These are phyloP conservation scores for Heloderma charlesbogerti DNA, from an alignment of 2,113 vertebrate genomes.

Conservation along the genomic window DNA sequence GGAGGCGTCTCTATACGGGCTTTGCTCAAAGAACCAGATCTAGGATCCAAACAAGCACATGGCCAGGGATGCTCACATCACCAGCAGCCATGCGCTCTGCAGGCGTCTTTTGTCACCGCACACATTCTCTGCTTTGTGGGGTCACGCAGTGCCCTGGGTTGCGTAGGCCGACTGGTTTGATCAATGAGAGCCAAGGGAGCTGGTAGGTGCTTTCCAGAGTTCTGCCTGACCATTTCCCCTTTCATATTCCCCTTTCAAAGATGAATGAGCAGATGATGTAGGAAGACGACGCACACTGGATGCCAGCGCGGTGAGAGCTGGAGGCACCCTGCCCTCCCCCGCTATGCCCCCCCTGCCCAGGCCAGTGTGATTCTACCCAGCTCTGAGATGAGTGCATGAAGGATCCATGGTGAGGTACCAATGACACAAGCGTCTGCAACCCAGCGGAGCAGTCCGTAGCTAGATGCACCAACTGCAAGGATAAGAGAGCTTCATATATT, in stretches of 20 bases:
- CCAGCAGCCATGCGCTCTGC: background rate
- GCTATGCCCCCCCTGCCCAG: background rate
- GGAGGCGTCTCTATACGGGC: background rate
- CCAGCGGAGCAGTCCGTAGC: background rate
- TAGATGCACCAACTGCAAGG: background rate
- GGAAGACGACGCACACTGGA: background rate
- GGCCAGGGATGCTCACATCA: no score
- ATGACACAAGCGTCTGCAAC: background rate
- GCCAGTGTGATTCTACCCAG: background rate
- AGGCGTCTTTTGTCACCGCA: background rate
- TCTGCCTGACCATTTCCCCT: background rate
- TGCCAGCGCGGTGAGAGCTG: no score
- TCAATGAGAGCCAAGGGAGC: background rate
- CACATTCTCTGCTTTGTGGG: background rate
- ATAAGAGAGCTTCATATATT: background rate
- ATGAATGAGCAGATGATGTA: background rate
- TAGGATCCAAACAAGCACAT: no score
- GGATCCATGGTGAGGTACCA: no score
- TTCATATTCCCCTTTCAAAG: background rate
- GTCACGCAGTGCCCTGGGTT: no score
- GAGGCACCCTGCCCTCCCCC: background rate
- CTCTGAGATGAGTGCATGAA: background rate
- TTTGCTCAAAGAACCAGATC: background rate
- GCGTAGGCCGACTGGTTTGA: background rate
- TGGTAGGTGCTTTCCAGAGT: background rate